A percentile compares a stretch with the other conserved stretches of the same genome.
Evolutionary conservation across 2,113 vertebrate species (phyloP).

Genomic region (Heliornis fulica): DNA sequence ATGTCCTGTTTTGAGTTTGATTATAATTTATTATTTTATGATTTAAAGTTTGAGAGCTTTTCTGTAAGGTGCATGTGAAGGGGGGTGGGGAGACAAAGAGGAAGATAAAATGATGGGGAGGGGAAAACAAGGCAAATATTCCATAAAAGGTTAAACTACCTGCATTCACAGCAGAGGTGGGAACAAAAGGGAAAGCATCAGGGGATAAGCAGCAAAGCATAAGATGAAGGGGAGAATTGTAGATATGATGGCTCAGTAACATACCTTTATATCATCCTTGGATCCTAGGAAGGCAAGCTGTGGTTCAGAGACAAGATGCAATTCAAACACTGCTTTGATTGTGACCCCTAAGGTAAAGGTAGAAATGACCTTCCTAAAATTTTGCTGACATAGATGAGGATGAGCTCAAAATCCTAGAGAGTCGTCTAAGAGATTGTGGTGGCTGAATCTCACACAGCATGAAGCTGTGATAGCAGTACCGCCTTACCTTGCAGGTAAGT

Average conservation of each 20-base stretch:
- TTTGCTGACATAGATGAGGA: background rate
- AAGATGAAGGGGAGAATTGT: conserved; percentile 22
- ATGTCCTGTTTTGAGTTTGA: background rate
- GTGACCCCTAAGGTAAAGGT: background rate
- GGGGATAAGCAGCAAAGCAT: conserved; percentile 9
- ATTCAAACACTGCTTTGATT: conserved; percentile 26
- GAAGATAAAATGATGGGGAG: background rate
- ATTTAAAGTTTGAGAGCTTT: background rate
- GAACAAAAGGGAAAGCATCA: background rate
- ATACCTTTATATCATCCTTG: background rate
- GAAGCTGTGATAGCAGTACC: background rate
- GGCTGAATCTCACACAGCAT: background rate
- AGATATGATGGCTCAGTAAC: background rate
- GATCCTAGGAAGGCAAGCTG: conserved; percentile 10
- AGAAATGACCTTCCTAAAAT: conserved; percentile 5
- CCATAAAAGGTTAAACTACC: background rate
- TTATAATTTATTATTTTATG: background rate
- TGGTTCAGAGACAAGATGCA: background rate
- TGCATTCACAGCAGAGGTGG: background rate
- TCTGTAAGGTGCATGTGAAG: background rate
- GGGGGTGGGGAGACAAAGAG: background rate
- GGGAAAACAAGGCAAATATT: background rate
- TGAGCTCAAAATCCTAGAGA: background rate
- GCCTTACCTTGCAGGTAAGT: background rate
- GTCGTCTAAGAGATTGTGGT: background rate